These are phyloP conservation scores for Clivina fossor DNA, from an alignment of 2,888 invertebrate species.

Conservation along the genomic window DNA sequence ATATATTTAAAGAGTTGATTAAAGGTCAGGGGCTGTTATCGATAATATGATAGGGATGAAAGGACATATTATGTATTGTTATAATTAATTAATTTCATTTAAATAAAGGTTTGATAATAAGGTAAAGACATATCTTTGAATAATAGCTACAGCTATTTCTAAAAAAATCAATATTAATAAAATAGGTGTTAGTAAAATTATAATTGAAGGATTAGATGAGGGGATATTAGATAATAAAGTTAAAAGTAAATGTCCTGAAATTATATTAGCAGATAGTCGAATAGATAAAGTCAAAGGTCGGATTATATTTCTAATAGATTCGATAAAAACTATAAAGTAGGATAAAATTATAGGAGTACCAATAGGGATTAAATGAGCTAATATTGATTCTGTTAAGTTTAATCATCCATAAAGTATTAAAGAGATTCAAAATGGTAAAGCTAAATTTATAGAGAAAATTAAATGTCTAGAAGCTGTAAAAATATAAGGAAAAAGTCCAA, in stretches of 20 bases:
- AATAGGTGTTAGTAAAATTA: constrained; percentile 49
- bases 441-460: constrained; percentile 60
- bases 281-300: constrained; percentile 70
- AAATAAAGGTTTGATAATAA: constrained; percentile 67
- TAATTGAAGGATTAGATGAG: constrained; percentile 39
- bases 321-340: constrained; percentile 74
- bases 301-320: constrained; percentile 72
- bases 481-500: constrained; percentile 71
- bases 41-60: constrained; percentile 66
- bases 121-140: constrained; percentile 69
- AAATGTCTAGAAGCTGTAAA: constrained; percentile 70
- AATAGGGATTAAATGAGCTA: constrained; percentile 68
- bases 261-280: constrained; percentile 75
- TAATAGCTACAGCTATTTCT: constrained; percentile 64
- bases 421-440: constrained; percentile 64
- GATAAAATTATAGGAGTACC: constrained; percentile 66
- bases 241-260: constrained; percentile 70
- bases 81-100: constrained; percentile 65
- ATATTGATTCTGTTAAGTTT: constrained; percentile 64
- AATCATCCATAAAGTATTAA: constrained; percentile 68
- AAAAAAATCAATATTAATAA: constrained; percentile 57
- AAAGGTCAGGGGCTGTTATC: constrained; percentile 67
- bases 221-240: constrained; percentile 60
- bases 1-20: constrained; percentile 61
- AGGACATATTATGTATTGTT: constrained; percentile 58